Conservation (phyloP, 2,113 vertebrate genomes). For the Pimephales promelas region DNA sequence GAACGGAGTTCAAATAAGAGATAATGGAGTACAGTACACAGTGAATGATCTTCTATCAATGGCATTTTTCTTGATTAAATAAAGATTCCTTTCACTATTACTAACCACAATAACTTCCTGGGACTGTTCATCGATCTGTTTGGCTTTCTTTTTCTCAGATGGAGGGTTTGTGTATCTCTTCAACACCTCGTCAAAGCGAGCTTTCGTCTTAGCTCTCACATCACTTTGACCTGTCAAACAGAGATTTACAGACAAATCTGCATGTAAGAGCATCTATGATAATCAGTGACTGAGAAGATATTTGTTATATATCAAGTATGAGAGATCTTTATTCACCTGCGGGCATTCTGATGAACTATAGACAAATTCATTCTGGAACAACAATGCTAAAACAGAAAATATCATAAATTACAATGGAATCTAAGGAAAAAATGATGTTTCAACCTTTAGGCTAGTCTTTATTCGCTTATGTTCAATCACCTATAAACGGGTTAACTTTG, state of each 20-base stretch:
- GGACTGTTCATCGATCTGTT: slow-evolving; percentile 72
- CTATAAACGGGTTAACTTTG: not conserved
- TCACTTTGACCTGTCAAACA: slow-evolving; percentile 84
- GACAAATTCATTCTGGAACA: slow-evolving; percentile 47
- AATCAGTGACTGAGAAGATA: not conserved
- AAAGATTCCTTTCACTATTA: slow-evolving; percentile 33
- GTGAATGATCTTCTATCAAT: not conserved
- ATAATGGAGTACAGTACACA: not conserved
- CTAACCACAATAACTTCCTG: slow-evolving; percentile 83
- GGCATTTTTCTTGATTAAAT: not conserved
- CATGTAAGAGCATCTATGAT: not conserved
- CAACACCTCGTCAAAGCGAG: slow-evolving; percentile 86
- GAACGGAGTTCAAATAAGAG: not conserved
- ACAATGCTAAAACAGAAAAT: slow-evolving; percentile 13
- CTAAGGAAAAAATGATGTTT: not conserved
- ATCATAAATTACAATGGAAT: not conserved
- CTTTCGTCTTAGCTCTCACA: slow-evolving; percentile 85
- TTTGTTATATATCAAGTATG: not conserved
- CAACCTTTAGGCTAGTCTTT: not conserved
- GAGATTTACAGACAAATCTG: slow-evolving; percentile 23
- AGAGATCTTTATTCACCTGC: slow-evolving; percentile 73
- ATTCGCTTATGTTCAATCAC: not conserved
- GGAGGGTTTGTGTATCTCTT: slow-evolving; percentile 77
- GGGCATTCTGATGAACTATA: slow-evolving; percentile 78
- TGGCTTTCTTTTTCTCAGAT: slow-evolving; percentile 75